These are phyloP conservation scores for Cotesia vestalis DNA, from an alignment of 1,140 invertebrate genomes.

Conservation along the genomic window DNA sequence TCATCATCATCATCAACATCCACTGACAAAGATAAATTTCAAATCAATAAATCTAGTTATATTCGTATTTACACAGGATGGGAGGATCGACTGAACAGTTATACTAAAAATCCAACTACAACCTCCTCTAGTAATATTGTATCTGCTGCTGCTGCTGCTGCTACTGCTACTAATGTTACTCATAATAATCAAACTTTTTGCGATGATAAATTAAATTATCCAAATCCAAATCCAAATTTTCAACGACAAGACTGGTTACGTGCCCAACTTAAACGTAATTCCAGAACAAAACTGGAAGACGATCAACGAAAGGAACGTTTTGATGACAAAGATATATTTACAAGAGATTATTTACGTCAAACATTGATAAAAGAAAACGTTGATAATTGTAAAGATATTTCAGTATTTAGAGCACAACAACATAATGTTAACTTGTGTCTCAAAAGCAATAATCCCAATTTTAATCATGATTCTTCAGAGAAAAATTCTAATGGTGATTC, in stretches of 20 bases:
- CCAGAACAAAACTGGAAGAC: slow-evolving; percentile 59
- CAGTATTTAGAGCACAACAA: slow-evolving; percentile 50
- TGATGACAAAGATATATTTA: slow-evolving; percentile 58
- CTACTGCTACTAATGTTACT: too few relatives aligned
- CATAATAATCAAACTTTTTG: slow-evolving; percentile 32
- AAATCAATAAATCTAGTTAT: slow-evolving; percentile 53
- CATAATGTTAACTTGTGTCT: slow-evolving; percentile 43
- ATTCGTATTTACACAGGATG: slow-evolving; percentile 66
- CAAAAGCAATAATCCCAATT: slow-evolving; percentile 52
- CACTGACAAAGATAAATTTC: slow-evolving; percentile 55
- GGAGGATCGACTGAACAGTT: slow-evolving; percentile 64
- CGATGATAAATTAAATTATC: slow-evolving; percentile 53
- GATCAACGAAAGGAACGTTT: slow-evolving; percentile 55
- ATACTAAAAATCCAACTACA: slow-evolving; percentile 38
- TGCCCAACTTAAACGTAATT: slow-evolving; percentile 61
- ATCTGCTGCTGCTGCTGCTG: too few relatives aligned
- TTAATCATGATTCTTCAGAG: slow-evolving; percentile 55
- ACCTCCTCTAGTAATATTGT: neutral
- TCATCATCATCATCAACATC: neutral
- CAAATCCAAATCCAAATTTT: slow-evolving; percentile 71
- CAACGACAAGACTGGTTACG: slow-evolving; percentile 69
- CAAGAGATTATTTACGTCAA: slow-evolving; percentile 55
- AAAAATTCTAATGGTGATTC: slow-evolving; percentile 48
- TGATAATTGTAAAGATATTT: slow-evolving; percentile 58
- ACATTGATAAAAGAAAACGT: slow-evolving; percentile 59